Conservation (phyloP, 1,140 invertebrate species). For the Pseudomyrmex concolor region DNA sequence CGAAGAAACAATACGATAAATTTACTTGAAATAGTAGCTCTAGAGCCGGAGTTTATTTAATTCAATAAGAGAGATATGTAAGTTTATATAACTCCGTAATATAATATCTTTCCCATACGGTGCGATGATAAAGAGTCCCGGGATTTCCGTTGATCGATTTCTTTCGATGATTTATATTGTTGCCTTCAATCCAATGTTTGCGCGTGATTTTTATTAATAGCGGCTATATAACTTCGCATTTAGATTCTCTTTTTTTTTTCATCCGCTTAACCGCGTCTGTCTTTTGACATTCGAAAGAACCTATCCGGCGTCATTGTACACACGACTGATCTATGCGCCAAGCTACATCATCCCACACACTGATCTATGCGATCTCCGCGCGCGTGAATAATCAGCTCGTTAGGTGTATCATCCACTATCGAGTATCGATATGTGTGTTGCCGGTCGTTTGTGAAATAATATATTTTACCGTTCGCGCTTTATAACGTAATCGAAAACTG, state of each 20-base stretch:
- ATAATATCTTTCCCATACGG: no score
- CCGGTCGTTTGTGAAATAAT: constrained; percentile 54
- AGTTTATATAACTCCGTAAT: no score
- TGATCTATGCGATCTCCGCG: constrained; percentile 46
- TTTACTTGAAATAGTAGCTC: no score
- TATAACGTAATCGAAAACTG: constrained; percentile 58
- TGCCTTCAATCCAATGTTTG: neutral
- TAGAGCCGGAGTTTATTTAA: no score
- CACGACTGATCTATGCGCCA: constrained; percentile 45
- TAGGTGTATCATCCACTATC: constrained; percentile 38
- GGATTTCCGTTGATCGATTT: neutral
- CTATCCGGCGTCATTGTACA: constrained; percentile 30
- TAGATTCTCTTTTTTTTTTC: neutral
- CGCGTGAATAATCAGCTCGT: constrained; percentile 58
- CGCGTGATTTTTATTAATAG: constrained; percentile 21
- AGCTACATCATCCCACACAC: constrained; percentile 33
- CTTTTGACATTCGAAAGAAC: constrained; percentile 13
- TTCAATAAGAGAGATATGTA: no score
- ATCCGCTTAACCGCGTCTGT: neutral
- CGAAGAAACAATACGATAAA: no score
- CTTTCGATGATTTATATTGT: neutral
- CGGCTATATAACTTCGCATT: neutral
- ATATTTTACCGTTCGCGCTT: constrained; percentile 52
- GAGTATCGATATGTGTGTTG: constrained; percentile 43
- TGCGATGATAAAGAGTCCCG: neutral